Percentiles rank a stretch among this genome's conserved stretches.
Conservation (phyloP, 1,140 invertebrate genomes). For the Brachionus calyciflorus region DNA sequence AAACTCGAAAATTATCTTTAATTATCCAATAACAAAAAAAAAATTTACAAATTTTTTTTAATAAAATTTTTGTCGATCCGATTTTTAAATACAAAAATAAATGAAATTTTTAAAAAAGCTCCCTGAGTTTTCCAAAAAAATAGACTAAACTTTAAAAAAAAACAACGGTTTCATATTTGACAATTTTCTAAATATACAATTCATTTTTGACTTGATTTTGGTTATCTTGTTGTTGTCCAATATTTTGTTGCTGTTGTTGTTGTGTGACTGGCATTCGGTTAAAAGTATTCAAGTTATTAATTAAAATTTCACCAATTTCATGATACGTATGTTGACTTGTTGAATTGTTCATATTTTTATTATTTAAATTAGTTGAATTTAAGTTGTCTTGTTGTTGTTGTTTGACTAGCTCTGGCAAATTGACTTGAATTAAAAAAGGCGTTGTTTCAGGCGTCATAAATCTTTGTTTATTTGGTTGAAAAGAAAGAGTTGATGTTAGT, state of each 20-base stretch:
- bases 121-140: no score
- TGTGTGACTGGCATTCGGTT: background rate
- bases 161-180: conserved; percentile 31
- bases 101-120: no score
- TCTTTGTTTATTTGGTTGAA: conserved; percentile 10
- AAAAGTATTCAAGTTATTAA: background rate
- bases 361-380: background rate
- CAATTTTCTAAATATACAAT: conserved; percentile 15
- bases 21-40: no score
- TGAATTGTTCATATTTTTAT: background rate
- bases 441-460: background rate
- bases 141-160: background rate
- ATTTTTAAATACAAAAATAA: no score
- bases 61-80: no score
- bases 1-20: no score
- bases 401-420: conserved; percentile 5
- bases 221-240: background rate
- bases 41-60: no score
- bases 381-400: background rate
- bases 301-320: conserved; percentile 37
- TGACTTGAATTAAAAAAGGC: conserved; percentile 4
- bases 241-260: background rate
- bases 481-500: background rate
- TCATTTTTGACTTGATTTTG: background rate
- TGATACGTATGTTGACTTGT: conserved; percentile 35